Conservation (phyloP, 2,113 vertebrate genomes). For the Prietella phreatophila region DNA sequence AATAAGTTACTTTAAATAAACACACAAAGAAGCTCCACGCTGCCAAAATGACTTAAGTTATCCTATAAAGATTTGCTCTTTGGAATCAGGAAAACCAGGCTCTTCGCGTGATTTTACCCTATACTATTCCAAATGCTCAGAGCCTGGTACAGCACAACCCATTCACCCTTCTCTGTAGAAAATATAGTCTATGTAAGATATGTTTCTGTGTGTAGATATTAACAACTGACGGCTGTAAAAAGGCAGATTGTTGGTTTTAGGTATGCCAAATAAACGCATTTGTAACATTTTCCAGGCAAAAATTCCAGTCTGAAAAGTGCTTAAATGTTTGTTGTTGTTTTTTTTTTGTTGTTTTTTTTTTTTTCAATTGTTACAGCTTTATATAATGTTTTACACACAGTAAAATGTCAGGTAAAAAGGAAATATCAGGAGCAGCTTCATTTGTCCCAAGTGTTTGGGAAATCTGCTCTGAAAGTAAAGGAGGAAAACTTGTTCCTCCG, state of each 20-base stretch:
- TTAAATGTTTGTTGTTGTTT: no score
- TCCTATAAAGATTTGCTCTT: slow-evolving; percentile 44
- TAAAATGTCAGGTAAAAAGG: slow-evolving; percentile 64
- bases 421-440: slow-evolving; percentile 70
- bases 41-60: slow-evolving; percentile 41
- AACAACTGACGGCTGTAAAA: slow-evolving; percentile 6
- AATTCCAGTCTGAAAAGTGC: slow-evolving; percentile 5
- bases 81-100: slow-evolving; percentile 48
- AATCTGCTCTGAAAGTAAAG: slow-evolving; percentile 62
- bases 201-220: neutral
- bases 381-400: slow-evolving; percentile 63
- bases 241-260: slow-evolving; percentile 4
- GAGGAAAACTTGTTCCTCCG: slow-evolving; percentile 65
- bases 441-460: slow-evolving; percentile 70
- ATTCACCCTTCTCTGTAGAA: slow-evolving; percentile 7
- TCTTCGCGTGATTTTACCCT: slow-evolving; percentile 37
- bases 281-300: slow-evolving; percentile 22
- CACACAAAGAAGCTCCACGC: slow-evolving; percentile 66
- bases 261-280: slow-evolving; percentile 22
- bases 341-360: no score
- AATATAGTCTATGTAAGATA: slow-evolving; percentile 31
- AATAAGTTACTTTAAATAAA: slow-evolving; percentile 82
- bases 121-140: slow-evolving; percentile 25
- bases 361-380: slow-evolving; percentile 61
- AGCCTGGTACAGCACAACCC: slow-evolving; percentile 30